A percentile compares a stretch with the other conserved stretches of the same genome.
phyloP scores from a whole-genome alignment of 2,113 vertebrate genomes.

The Onychorhynchus coronatus region DNA sequence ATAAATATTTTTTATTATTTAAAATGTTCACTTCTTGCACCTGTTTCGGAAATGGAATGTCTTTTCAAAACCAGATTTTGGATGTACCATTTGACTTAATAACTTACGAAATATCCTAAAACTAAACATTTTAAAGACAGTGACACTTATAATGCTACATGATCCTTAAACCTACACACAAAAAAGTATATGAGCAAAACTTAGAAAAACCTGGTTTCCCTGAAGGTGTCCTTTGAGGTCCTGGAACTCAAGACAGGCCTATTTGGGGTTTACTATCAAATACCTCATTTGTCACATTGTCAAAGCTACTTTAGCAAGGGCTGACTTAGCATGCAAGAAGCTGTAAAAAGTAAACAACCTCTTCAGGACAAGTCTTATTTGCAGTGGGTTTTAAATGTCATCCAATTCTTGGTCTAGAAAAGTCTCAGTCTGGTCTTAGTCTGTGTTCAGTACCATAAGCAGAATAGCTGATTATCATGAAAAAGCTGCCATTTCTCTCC shows the following conservation, averaged over 20 bases:
- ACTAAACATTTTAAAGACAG: background rate
- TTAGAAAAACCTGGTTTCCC: background rate
- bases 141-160: background rate
- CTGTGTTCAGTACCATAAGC: background rate
- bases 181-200: background rate
- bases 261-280: background rate
- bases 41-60: background rate
- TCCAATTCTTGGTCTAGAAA: background rate
- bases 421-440: background rate
- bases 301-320: background rate
- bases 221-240: background rate
- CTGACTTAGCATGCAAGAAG: background rate
- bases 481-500: background rate
- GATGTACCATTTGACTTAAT: background rate
- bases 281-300: background rate
- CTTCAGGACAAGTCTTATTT: background rate
- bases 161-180: background rate
- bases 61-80: background rate
- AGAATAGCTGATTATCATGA: background rate
- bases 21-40: background rate
- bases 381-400: background rate
- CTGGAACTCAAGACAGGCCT: background rate
- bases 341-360: background rate
- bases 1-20: background rate
- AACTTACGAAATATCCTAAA: background rate